phyloP scores from a whole-genome alignment of 2,113 vertebrate species.

The Oreotrochilus melanogaster region DNA sequence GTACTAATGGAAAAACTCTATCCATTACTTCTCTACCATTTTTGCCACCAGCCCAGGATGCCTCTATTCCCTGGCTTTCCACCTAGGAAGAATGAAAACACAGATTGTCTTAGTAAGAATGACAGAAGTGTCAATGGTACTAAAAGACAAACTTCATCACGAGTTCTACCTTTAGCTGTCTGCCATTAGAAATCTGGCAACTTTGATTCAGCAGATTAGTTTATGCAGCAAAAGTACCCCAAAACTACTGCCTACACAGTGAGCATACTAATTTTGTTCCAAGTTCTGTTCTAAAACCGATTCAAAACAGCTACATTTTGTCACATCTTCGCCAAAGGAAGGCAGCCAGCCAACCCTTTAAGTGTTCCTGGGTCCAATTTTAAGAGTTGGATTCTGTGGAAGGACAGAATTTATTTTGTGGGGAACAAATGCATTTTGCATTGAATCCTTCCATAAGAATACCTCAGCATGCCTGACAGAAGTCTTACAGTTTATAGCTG shows the following conservation, averaged over 20 bases:
- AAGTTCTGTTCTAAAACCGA: not conserved
- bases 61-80: constrained; percentile 85
- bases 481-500: not conserved
- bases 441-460: not conserved
- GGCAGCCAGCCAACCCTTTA: not conserved
- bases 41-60: constrained; percentile 92
- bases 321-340: not conserved
- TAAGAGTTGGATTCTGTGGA: not conserved
- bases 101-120: not conserved
- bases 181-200: not conserved
- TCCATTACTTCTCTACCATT: constrained; percentile 92
- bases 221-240: not conserved
- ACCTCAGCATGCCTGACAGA: not conserved
- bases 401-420: not conserved
- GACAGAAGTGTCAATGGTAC: not conserved
- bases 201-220: not conserved
- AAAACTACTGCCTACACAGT: not conserved
- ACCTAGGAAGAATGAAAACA: constrained; percentile 79
- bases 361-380: not conserved
- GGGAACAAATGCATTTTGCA: not conserved
- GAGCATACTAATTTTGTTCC: not conserved
- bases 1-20: constrained; percentile 85
- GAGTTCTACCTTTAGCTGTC: not conserved
- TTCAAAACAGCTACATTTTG: not conserved
- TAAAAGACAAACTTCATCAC: not conserved